A percentile compares a stretch with the other conserved stretches of the same genome.
phyloP scores from a whole-genome alignment of 2,888 invertebrate species.

The Operophtera brumata region DNA sequence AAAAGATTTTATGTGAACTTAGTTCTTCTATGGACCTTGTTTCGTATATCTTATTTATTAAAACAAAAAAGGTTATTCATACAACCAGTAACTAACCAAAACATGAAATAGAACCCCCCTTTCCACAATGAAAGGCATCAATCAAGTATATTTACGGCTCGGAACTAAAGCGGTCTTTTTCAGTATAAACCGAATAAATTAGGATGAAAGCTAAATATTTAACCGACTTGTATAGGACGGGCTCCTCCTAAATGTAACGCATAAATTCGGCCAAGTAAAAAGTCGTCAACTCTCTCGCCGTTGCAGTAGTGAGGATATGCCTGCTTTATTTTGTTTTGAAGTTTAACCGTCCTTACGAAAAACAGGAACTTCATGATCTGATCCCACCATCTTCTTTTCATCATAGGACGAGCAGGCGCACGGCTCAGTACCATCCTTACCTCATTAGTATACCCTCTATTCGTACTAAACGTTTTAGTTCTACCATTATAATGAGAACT shows the following conservation, averaged over 20 bases:
- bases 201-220: constrained; percentile 71
- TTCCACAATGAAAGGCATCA: constrained; percentile 48
- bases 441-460: no score
- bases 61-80: no score
- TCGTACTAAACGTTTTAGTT: no score
- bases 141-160: constrained; percentile 61
- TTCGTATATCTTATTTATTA: no score
- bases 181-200: constrained; percentile 70
- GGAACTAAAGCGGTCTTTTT: constrained; percentile 62
- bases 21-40: no score
- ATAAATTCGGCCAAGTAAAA: constrained; percentile 74
- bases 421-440: no score
- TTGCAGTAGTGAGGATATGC: constrained; percentile 42
- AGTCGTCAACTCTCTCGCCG: constrained; percentile 62
- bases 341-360: background rate
- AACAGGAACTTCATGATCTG: no score
- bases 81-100: constrained; percentile 5
- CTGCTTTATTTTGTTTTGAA: background rate
- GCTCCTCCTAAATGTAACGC: constrained; percentile 74
- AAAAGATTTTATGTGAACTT: no score
- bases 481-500: no score
- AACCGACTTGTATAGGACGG: constrained; percentile 72
- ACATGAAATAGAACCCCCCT: constrained; percentile 18
- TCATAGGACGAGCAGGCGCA: no score
- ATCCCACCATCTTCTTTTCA: no score